phyloP scores from a whole-genome alignment of 1,140 invertebrate genomes.

The Orchestia grillus region DNA sequence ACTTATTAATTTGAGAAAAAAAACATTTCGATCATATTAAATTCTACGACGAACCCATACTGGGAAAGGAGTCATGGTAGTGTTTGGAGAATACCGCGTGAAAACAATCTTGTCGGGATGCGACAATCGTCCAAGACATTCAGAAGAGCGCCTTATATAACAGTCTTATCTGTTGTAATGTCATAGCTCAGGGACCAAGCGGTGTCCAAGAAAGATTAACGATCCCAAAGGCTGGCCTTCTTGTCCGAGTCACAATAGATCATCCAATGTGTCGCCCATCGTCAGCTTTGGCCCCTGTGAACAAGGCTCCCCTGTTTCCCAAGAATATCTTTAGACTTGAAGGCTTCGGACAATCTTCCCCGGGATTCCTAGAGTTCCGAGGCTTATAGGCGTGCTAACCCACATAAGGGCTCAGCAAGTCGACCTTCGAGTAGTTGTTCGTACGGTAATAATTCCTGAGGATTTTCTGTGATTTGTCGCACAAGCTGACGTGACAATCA shows the following conservation, averaged over 20 bases:
- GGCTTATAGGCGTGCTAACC: not conserved
- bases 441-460: not conserved
- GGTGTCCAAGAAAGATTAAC: constrained; percentile 50
- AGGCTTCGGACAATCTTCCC: not conserved
- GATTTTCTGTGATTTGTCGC: not conserved
- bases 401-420: not conserved
- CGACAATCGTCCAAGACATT: not conserved
- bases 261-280: constrained; percentile 55
- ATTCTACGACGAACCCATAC: not conserved
- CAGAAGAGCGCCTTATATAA: not conserved
- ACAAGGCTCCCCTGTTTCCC: constrained; percentile 26
- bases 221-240: constrained; percentile 50
- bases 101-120: not conserved
- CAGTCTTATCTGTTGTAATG: constrained; percentile 18
- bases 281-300: constrained; percentile 50
- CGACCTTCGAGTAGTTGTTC: not conserved
- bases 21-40: not conserved
- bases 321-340: constrained; percentile 16
- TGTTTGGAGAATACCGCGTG: not conserved
- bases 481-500: not conserved
- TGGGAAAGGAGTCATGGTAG: not conserved
- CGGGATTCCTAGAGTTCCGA: not conserved
- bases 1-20: not conserved
- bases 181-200: constrained; percentile 10
- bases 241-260: constrained; percentile 52